These are phyloP conservation scores for Aegithalos caudatus DNA, from an alignment of 2,113 vertebrate genomes.

Conservation along the genomic window DNA sequence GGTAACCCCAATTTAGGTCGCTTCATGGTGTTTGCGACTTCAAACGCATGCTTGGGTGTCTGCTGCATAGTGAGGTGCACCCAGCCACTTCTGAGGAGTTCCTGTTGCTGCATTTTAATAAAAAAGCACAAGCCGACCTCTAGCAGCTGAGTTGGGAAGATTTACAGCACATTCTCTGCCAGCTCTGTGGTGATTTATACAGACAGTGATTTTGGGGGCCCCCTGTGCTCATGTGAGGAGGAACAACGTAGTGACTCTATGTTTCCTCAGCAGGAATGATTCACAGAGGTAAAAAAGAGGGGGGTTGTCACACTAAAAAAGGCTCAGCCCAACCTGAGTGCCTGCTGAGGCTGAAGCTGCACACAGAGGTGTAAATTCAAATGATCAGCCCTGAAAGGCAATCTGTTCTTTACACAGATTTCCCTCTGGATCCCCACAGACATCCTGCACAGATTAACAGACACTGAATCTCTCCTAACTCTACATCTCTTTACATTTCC, in stretches of 20 bases:
- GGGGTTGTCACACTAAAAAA: neutral
- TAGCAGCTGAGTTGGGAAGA: neutral
- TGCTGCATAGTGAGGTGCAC: neutral
- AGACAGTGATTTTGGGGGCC: neutral
- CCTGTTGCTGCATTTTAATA: conserved; percentile 6
- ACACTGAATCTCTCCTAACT: neutral
- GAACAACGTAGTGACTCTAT: neutral
- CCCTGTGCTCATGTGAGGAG: neutral
- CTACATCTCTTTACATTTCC: neutral
- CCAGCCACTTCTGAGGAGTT: neutral
- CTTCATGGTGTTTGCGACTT: neutral
- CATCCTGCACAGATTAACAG: neutral
- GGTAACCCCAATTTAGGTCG: conserved; percentile 14
- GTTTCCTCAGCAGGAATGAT: neutral
- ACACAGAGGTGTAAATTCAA: neutral
- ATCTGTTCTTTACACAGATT: neutral
- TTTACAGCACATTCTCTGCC: neutral
- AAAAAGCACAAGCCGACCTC: neutral
- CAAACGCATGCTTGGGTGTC: neutral
- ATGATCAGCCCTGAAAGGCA: neutral
- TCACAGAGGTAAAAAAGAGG: neutral
- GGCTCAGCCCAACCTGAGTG: neutral
- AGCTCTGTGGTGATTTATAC: neutral
- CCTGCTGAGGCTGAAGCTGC: neutral
- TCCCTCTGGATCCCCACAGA: neutral